phyloP scores from a whole-genome alignment of 2,797 vertebrate species.

The Gambelia wislizenii region DNA sequence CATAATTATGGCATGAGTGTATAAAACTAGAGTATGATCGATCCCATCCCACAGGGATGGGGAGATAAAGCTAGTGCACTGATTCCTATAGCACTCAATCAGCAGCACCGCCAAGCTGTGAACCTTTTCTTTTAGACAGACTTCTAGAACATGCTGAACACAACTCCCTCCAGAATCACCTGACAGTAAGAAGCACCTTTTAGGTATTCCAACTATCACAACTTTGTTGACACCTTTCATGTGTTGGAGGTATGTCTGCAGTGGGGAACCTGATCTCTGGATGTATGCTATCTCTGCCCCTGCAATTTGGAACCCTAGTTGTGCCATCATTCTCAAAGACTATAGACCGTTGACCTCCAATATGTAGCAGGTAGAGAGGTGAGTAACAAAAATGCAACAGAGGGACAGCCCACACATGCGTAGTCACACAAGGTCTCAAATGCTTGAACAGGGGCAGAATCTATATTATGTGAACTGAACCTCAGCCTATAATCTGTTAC shows the following conservation, averaged over 20 bases:
- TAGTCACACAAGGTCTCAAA: too few species aligned
- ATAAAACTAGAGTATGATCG: not conserved
- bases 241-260: too few species aligned
- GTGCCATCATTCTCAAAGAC: too few species aligned
- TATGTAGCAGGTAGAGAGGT: too few species aligned
- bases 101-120: not conserved
- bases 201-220: not conserved
- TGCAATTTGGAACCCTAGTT: too few species aligned
- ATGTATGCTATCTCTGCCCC: too few species aligned
- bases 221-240: too few species aligned
- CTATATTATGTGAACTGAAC: too few species aligned
- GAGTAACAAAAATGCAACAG: too few species aligned
- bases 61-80: not conserved
- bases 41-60: not conserved
- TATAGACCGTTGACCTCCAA: too few species aligned
- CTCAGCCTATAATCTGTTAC: too few species aligned
- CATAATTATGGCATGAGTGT: not conserved
- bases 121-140: not conserved
- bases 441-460: not conserved
- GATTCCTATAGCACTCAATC: not conserved
- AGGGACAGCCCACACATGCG: too few species aligned
- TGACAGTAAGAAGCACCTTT: not conserved
- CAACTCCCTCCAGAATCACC: not conserved
- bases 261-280: not conserved
- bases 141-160: not conserved